Percentiles rank a stretch among this genome's conserved stretches.
phyloP scores from a whole-genome alignment of 2,797 vertebrate genomes.

The Esox lucius region DNA sequence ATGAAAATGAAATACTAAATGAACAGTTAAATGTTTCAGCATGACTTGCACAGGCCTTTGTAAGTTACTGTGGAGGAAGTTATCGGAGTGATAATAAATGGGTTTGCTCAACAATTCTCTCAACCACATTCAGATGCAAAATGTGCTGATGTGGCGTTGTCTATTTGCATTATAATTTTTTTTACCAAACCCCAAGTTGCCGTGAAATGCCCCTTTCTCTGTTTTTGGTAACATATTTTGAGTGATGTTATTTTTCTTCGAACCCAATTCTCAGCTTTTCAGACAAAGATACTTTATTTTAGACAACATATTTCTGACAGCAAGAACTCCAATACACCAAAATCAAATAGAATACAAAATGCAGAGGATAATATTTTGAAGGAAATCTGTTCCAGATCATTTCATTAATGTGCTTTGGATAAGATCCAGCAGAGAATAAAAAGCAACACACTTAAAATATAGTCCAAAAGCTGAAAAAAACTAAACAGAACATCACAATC shows the following conservation, averaged over 20 bases:
- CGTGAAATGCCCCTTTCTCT: background rate
- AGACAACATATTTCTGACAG: constrained; percentile 42
- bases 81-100: background rate
- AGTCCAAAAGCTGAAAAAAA: constrained; percentile 11
- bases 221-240: background rate
- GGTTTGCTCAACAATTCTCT: background rate
- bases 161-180: background rate
- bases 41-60: background rate
- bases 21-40: background rate
- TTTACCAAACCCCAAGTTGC: background rate
- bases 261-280: constrained; percentile 31
- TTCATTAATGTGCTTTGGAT: constrained; percentile 33
- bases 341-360: constrained; percentile 38
- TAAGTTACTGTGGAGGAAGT: background rate
- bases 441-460: constrained; percentile 27
- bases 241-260: background rate
- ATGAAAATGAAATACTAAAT: background rate
- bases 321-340: constrained; percentile 45
- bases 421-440: constrained; percentile 10
- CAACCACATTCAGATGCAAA: background rate
- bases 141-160: background rate
- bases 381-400: constrained; percentile 34
- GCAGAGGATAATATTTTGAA: constrained; percentile 1
- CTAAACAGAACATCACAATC: constrained; percentile 35
- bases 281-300: constrained; percentile 61